Evolutionary conservation across 2,888 invertebrate species (phyloP).

Genomic region (Leptothorax acervorum): DNA sequence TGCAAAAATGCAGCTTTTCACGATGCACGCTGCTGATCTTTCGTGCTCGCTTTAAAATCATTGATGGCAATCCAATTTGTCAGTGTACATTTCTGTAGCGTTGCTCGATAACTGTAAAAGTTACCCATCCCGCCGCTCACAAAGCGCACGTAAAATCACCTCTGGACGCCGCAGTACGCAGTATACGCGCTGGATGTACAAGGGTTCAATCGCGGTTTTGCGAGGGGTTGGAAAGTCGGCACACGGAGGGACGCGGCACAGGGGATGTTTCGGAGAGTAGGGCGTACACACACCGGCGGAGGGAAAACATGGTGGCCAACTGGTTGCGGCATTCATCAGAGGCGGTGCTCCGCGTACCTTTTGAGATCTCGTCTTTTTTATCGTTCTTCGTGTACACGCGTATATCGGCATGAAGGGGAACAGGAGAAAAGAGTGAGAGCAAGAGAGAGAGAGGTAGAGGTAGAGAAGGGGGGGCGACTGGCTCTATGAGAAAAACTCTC

Average conservation of each 20-base stretch:
- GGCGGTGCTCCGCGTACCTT: slow-evolving; percentile 79
- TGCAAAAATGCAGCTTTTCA: neutral
- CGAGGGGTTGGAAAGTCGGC: slow-evolving; percentile 73
- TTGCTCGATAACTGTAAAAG: slow-evolving; percentile 39
- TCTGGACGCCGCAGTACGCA: slow-evolving; percentile 36
- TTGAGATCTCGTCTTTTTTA: slow-evolving; percentile 70
- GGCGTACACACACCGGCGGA: slow-evolving; percentile 71
- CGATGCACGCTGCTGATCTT: slow-evolving; percentile 6
- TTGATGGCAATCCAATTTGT: slow-evolving; percentile 35
- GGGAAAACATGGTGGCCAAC: slow-evolving; percentile 79
- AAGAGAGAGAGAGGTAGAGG: slow-evolving; percentile 6
- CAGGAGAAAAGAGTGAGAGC: slow-evolving; percentile 24
- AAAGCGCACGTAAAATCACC: slow-evolving; percentile 51
- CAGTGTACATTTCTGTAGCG: slow-evolving; percentile 3
- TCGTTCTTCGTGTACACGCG: slow-evolving; percentile 64
- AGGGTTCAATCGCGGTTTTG: slow-evolving; percentile 75
- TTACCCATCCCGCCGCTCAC: slow-evolving; percentile 30
- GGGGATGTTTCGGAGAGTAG: slow-evolving; percentile 72
- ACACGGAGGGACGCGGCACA: slow-evolving; percentile 64
- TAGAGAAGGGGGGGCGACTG: slow-evolving; percentile 56
- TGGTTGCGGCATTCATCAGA: slow-evolving; percentile 83
- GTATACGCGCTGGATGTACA: slow-evolving; percentile 61
- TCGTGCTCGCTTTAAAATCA: slow-evolving; percentile 15
- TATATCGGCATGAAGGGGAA: slow-evolving; percentile 58
- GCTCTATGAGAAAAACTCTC: slow-evolving; percentile 82